A percentile compares a stretch with the other conserved stretches of the same genome.
Conservation (phyloP, 2,113 vertebrate species). For the Hiodon tergisus region DNA sequence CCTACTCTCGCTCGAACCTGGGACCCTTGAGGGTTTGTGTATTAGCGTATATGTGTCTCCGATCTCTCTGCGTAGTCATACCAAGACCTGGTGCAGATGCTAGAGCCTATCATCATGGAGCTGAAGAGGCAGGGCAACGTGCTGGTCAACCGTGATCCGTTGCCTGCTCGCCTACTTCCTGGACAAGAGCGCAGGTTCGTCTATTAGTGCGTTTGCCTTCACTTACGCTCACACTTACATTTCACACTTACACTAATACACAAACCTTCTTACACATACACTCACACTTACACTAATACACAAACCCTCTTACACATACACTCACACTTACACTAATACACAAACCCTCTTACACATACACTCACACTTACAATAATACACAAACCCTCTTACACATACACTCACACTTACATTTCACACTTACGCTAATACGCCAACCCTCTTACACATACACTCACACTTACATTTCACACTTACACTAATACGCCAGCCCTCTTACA, state of each 20-base stretch:
- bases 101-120: slow-evolving; percentile 97
- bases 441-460: no score
- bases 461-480: no score
- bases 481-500: not conserved
- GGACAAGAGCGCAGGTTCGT: slow-evolving; percentile 90
- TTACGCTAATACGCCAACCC: not conserved
- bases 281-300: no score
- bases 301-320: no score
- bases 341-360: not conserved
- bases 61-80: slow-evolving; percentile 73
- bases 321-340: no score
- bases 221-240: not conserved
- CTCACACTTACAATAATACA: not conserved
- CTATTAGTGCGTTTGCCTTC: no score
- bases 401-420: not conserved
- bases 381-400: not conserved
- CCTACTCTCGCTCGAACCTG: not conserved
- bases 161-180: slow-evolving; percentile 94
- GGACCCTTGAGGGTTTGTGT: no score
- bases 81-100: slow-evolving; percentile 90
- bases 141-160: slow-evolving; percentile 92
- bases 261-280: no score
- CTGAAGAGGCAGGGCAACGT: slow-evolving; percentile 90
- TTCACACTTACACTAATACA: no score
- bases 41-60: not conserved